Conservation (phyloP, 1,140 invertebrate species). For the Trinorchestia longiramus region DNA sequence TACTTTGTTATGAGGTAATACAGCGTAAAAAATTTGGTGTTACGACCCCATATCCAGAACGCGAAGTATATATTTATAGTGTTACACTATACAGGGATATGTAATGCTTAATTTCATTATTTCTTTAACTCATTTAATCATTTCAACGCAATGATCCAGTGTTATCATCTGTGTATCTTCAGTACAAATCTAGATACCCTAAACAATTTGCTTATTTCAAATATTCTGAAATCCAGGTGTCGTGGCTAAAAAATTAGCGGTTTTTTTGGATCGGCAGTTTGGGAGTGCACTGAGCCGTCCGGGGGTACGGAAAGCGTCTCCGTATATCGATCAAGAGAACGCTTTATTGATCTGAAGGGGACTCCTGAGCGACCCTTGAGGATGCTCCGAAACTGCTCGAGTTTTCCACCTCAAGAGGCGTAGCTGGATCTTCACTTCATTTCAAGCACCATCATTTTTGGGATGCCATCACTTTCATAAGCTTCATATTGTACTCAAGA, state of each 20-base stretch:
- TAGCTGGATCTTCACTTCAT: constrained; percentile 25
- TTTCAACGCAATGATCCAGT: too few species aligned
- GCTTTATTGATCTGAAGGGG: constrained; percentile 52
- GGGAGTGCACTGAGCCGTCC: constrained; percentile 5
- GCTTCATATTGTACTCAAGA: background rate
- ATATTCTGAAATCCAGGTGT: background rate
- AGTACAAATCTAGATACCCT: too few species aligned
- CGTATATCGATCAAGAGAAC: constrained; percentile 48
- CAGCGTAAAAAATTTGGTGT: too few species aligned
- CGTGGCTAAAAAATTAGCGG: background rate
- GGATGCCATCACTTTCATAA: background rate
- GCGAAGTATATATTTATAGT: too few species aligned
- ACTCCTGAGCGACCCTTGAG: constrained; percentile 4
- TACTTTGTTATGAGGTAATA: too few species aligned
- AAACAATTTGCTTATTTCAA: background rate
- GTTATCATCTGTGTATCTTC: too few species aligned
- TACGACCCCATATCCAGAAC: too few species aligned
- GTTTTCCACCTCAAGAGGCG: constrained; percentile 27
- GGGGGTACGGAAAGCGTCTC: constrained; percentile 41
- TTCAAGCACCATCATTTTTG: background rate
- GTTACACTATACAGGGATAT: too few species aligned
- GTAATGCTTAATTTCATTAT: too few species aligned
- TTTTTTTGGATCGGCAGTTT: background rate
- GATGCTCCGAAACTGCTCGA: constrained; percentile 32
- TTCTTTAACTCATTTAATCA: too few species aligned